Conservation (phyloP, 1,140 invertebrate species). For the Calliopsis andreniformis region DNA sequence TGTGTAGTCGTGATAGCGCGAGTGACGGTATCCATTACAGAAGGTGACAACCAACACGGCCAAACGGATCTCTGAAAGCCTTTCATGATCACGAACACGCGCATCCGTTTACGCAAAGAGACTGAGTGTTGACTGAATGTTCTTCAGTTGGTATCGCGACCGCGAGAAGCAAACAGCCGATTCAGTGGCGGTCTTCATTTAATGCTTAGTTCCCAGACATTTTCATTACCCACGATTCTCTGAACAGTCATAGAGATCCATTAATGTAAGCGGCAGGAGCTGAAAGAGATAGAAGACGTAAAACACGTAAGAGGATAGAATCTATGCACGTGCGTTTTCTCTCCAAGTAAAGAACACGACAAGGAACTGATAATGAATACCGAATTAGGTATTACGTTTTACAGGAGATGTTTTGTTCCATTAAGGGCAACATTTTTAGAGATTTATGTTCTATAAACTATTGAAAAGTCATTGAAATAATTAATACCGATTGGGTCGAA, state of each 20-base stretch:
- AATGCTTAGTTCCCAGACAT: slow-evolving; percentile 4
- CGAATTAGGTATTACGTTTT: no score
- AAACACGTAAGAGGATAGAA: neutral
- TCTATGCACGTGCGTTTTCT: neutral
- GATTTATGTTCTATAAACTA: no score
- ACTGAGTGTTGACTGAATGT: neutral
- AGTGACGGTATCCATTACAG: neutral
- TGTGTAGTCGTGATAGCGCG: neutral
- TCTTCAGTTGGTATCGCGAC: neutral
- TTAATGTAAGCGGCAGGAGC: slow-evolving; percentile 8
- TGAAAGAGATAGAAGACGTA: neutral
- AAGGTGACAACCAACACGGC: neutral
- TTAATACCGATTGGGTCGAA: neutral
- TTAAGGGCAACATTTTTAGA: no score
- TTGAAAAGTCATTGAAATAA: neutral
- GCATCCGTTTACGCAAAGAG: neutral
- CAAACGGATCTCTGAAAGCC: neutral
- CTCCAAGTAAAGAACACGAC: no score
- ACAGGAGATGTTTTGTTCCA: no score
- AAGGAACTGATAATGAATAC: no score
- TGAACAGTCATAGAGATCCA: slow-evolving; percentile 6
- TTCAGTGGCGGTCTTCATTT: slow-evolving; percentile 3
- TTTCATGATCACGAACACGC: slow-evolving; percentile 1
- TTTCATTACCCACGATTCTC: slow-evolving; percentile 17
- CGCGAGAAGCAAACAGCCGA: slow-evolving; percentile 2